Base-by-base conservation (phyloP, 2,888 invertebrate genomes). In the Drosophila gaucha region DNA sequence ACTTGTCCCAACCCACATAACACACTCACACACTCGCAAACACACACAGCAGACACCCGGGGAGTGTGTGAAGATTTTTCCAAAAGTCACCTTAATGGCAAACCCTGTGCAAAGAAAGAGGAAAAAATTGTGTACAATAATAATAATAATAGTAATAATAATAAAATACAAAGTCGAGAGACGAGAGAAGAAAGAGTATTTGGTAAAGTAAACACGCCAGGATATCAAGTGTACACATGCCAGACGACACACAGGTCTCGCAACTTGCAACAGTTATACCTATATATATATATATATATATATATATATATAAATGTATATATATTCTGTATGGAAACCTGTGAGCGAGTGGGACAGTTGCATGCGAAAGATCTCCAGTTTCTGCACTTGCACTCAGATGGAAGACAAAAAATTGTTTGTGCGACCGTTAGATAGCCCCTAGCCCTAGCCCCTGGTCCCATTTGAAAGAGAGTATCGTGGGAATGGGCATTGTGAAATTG, bases 141-240 rank as follows among this genome's bases (percentile, higher is more conserved):
- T 51, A 67, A 64, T 51, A 73, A 73, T 71, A 80, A 67, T 64
- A 71, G 58, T 54, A 77, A 78, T 62, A 75, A 75, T 72, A 79
- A 75, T 73, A 67, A 83, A 67, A 80, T 67, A 66, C 65, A 75
- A 39, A 44, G 78, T 57, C 50, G 44, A 39, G 16, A 63, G 62
- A 6, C 41, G 41, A 41, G 41, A 16, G 30, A 6, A 77, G 78
- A 80, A 84, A 82, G 77, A 85, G 80, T 80, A 75, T 79, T 70
- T 82, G 70, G 58, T 57, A 85, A 80, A 82, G 83, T 80, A 87
- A 85, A 87, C 86, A 87, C 86, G 73, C 80, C 86, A 85, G 85
- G 85, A 85, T 87, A 85, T 85, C 87, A 87, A 87, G 86, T 85
- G 87, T 85, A 82, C 86, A 83, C 72, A 79, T 62, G 80, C 52